phyloP scores from a whole-genome alignment of 2,888 invertebrate species.

The Cephus spinipes region DNA sequence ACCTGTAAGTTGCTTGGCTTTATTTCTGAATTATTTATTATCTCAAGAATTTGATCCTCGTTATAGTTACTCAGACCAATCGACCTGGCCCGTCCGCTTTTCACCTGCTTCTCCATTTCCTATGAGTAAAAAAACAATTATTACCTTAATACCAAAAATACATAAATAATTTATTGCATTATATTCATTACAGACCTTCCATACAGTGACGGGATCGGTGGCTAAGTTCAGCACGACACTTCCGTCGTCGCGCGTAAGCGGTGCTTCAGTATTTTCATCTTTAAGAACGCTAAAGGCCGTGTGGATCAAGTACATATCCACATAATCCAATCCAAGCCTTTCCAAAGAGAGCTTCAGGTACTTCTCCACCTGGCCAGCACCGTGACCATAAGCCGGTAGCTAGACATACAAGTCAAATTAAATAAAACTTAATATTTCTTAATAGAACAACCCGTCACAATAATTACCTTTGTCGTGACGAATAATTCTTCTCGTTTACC shows the following conservation, averaged over 20 bases:
- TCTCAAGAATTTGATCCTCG: constrained; percentile 74
- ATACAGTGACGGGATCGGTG: constrained; percentile 76
- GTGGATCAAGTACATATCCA: constrained; percentile 85
- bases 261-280: constrained; percentile 70
- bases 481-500: constrained; percentile 79
- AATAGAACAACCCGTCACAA: neutral
- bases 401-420: constrained; percentile 56
- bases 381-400: constrained; percentile 71
- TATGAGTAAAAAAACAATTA: constrained; percentile 50
- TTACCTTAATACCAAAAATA: neutral
- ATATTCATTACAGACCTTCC: constrained; percentile 71
- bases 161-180: neutral
- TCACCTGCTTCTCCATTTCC: constrained; percentile 80
- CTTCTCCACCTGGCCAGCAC: constrained; percentile 68
- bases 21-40: constrained; percentile 72
- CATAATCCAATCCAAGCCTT: constrained; percentile 75
- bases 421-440: neutral
- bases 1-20: constrained; percentile 79
- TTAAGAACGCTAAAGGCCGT: constrained; percentile 76
- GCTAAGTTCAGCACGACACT: constrained; percentile 72
- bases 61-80: constrained; percentile 88
- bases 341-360: constrained; percentile 75
- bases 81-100: constrained; percentile 74
- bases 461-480: constrained; percentile 81
- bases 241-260: constrained; percentile 70